These are phyloP conservation scores for Pseudomugil tenellus DNA, from an alignment of 2,797 vertebrate genomes.

Conservation along the genomic window DNA sequence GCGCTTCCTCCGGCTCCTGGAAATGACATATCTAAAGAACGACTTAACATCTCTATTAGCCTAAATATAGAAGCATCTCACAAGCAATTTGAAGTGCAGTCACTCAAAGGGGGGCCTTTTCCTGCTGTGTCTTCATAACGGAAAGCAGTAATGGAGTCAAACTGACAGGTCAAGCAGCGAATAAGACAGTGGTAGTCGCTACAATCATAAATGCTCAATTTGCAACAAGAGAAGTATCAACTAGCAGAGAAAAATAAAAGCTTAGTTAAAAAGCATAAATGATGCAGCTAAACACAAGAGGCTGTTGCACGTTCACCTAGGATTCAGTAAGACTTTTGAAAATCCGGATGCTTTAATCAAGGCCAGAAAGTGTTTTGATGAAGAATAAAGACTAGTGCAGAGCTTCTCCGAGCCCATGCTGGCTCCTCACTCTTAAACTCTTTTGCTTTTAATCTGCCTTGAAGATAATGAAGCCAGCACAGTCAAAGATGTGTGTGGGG, in stretches of 20 bases:
- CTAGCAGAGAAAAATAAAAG: slow-evolving; percentile 44
- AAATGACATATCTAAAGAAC: slow-evolving; percentile 67
- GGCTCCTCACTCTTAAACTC: slow-evolving; percentile 52
- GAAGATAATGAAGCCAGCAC: slow-evolving; percentile 62
- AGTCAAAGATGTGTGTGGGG: slow-evolving; percentile 51
- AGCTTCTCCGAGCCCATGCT: slow-evolving; percentile 41
- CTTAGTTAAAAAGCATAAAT: slow-evolving; percentile 53
- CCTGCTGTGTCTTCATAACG: slow-evolving; percentile 51
- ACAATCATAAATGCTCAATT: slow-evolving; percentile 45
- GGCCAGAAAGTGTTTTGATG: slow-evolving; percentile 45
- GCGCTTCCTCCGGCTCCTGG: slow-evolving; percentile 63
- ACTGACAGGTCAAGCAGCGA: slow-evolving; percentile 35
- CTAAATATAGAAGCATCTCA: slow-evolving; percentile 77
- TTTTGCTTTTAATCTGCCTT: slow-evolving; percentile 71
- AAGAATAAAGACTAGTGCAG: slow-evolving; percentile 48
- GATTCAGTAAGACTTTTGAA: slow-evolving; percentile 49
- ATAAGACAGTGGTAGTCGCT: slow-evolving; percentile 27
- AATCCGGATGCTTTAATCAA: slow-evolving; percentile 67
- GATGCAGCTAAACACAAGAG: slow-evolving; percentile 44
- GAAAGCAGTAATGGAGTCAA: slow-evolving; percentile 36
- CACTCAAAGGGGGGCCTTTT: slow-evolving; percentile 66
- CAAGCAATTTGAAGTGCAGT: slow-evolving; percentile 75
- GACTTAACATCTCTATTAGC: slow-evolving; percentile 67
- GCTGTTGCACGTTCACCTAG: slow-evolving; percentile 34
- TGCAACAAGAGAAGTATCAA: slow-evolving; percentile 26